Base-by-base conservation (phyloP, 1,140 invertebrate genomes). In the Drosophila carrolli region DNA sequence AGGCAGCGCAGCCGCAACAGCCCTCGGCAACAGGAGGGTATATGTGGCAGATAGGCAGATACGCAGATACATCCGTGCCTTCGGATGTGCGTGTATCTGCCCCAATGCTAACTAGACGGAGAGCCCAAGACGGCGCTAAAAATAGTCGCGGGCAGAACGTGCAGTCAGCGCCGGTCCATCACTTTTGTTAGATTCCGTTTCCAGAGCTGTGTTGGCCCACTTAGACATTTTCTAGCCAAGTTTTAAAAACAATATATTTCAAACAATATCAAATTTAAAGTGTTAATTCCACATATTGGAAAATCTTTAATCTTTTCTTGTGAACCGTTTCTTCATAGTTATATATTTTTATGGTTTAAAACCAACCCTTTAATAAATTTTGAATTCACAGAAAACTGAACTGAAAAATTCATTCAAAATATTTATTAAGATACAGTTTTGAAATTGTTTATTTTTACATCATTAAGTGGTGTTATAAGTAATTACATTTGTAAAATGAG, bases 81-180 rank as follows among this genome's bases (percentile, higher is more conserved):
- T 38, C 50, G 46, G 68, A 53, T 53, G 50, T 56, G 68, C 51
- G 43, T 68, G 67, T 68, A 67, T 56, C 67, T 67, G 51, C 56
- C 67, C 72, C 62, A 47, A 65, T 78, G 67, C 81, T 80, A 84
- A 84, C 81, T 84, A 86, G 75, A 78, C 82, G 78, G 71, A 75
- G 66, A 73, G 63, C 60, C 62, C 55, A 32, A 62, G 50, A 41
- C 56, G 44, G 70, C 13, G 46, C 83, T 86, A 86, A 74, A 86
- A 88, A 86, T 86, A 86, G 66, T 43, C 6, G 16, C 48, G 70
- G 57, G 59, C 53, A 40, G 70, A 57, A 73, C 67, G 75, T 82
- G 78, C 54, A 75, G 65, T 84, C 72, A 60, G 60, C 56, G 67
- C 61, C 66, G 29, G 65, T 82, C 78, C 83, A 74, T 85, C 75